These are phyloP conservation scores for Platycercus adscitus DNA, from an alignment of 2,113 vertebrate genomes.

Conservation along the genomic window DNA sequence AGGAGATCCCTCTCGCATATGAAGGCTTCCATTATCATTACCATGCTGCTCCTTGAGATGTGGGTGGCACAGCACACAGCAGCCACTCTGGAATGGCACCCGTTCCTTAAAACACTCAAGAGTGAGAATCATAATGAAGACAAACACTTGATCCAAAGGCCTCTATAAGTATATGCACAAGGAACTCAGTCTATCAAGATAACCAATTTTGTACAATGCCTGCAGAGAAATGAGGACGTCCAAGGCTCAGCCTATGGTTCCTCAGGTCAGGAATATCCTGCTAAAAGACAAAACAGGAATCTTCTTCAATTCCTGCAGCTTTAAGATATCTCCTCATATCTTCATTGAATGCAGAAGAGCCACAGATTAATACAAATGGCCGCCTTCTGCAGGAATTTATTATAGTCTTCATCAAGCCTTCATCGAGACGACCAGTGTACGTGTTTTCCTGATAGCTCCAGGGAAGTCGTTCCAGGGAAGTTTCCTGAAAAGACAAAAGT, in stretches of 20 bases:
- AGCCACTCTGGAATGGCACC: not conserved
- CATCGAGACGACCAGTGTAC: conserved; percentile 59
- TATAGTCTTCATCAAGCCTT: conserved; percentile 55
- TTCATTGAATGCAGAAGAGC: conserved; percentile 72
- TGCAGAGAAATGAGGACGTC: not conserved
- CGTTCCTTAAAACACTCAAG: not conserved
- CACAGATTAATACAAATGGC: conserved; percentile 78
- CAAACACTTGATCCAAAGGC: not conserved
- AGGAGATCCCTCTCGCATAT: not conserved
- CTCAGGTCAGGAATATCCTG: not conserved
- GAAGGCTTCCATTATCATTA: not conserved
- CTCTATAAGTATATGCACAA: not conserved
- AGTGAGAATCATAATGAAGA: not conserved
- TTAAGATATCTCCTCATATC: conserved; percentile 72
- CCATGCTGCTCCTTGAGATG: not conserved
- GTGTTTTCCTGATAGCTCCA: conserved; percentile 79
- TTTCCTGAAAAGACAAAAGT: conserved; percentile 69
- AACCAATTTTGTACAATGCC: not conserved
- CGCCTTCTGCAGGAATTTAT: conserved; percentile 67
- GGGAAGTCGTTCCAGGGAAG: conserved; percentile 69
- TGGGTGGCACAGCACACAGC: not conserved
- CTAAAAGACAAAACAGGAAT: conserved; percentile 78
- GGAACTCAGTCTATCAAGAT: not conserved
- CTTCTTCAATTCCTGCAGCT: conserved; percentile 58
- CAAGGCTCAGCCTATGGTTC: not conserved